Evolutionary conservation across 2,888 invertebrate genomes (phyloP).

Genomic region (Eutolmus rufibarbis): DNA sequence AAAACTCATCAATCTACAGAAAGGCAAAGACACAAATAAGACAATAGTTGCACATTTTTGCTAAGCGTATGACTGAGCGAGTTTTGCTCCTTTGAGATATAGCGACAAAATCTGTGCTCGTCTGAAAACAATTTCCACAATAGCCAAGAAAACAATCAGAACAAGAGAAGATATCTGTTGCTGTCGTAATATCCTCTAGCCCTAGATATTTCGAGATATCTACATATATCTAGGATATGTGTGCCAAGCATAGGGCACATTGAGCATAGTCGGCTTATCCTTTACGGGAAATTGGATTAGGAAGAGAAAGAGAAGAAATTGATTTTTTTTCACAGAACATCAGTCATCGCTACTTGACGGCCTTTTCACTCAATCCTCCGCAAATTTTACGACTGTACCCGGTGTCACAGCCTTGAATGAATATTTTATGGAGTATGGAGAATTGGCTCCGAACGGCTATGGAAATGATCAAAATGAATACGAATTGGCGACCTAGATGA

Average conservation of each 20-base stretch:
- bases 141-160: constrained; percentile 20
- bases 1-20: constrained; percentile 28
- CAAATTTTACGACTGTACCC: constrained; percentile 25
- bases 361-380: constrained; percentile 28
- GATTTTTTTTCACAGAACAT: constrained; percentile 35
- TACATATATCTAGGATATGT: neutral
- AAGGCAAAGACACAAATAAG: constrained; percentile 14
- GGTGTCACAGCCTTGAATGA: neutral
- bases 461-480: neutral
- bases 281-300: neutral
- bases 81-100: constrained; percentile 25
- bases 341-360: constrained; percentile 28
- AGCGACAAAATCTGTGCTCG: neutral
- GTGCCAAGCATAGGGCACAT: neutral
- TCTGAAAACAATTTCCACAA: constrained; percentile 13
- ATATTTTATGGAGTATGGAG: neutral
- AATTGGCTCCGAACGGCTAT: constrained; percentile 4
- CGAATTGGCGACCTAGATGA: neutral
- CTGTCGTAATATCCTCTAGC: neutral
- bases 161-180: constrained; percentile 6
- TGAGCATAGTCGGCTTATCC: neutral
- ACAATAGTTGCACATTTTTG: constrained; percentile 6
- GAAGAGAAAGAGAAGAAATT: constrained; percentile 21
- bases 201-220: neutral
- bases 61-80: neutral